Conservation (phyloP, 2,113 vertebrate species). For the Ibidorhyncha struthersii region DNA sequence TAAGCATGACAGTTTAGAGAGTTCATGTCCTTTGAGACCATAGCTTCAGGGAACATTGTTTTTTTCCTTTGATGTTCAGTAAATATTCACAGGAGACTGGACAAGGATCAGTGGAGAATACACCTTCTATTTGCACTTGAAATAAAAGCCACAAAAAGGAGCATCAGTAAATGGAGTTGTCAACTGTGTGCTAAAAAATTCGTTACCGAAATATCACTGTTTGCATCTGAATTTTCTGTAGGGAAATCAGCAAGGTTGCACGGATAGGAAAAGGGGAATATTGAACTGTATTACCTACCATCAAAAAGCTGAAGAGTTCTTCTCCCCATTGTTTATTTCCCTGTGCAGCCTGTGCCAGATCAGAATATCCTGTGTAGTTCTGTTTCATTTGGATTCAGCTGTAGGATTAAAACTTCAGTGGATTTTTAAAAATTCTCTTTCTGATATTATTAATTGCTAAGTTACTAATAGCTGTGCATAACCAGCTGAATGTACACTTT, state of each 20-base stretch:
- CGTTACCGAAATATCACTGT: not conserved
- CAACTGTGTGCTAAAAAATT: not conserved
- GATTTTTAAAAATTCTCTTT: not conserved
- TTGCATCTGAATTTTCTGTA: not conserved
- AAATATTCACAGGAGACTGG: not conserved
- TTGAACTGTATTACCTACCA: not conserved
- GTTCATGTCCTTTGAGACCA: not conserved
- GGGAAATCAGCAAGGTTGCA: not conserved
- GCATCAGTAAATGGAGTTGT: not conserved
- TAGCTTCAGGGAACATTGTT: not conserved
- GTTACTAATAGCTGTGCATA: not conserved
- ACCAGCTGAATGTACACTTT: not conserved
- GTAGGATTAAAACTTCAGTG: not conserved
- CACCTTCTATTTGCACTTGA: not conserved
- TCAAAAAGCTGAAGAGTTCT: not conserved
- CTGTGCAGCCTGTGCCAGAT: not conserved
- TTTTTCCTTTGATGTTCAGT: slow-evolving; percentile 6
- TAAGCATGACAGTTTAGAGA: not conserved
- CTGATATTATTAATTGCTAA: not conserved
- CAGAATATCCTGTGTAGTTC: not conserved
- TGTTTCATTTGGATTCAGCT: not conserved
- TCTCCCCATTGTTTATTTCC: not conserved
- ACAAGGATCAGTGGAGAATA: not conserved
- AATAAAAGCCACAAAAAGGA: not conserved
- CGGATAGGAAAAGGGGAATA: not conserved